Evolutionary conservation across 2,113 vertebrate genomes (phyloP), one percentile per base, ranked within the genome.

Genomic region (Anhinga rufa): DNA sequence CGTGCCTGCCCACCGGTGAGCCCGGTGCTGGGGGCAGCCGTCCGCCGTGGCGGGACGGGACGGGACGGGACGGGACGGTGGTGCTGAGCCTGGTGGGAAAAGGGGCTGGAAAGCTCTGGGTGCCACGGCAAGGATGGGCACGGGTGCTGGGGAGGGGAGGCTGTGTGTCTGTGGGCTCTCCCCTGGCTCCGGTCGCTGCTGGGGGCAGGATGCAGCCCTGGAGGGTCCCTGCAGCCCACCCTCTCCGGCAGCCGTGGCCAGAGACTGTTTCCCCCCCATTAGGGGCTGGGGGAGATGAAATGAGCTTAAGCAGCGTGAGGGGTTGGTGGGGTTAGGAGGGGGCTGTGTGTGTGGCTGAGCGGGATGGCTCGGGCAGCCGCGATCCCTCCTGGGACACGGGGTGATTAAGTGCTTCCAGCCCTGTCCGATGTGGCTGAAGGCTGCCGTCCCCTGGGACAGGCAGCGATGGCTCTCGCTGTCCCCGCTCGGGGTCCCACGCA

Each of bases 1-100:
- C 18, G 19, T 4, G 15, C 2, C 14, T n/a, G 62, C 8, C 38
- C 32, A 1, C 1, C 36, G 12, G 34, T 1, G 26, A 26, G 25
- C 20, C 66, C 32, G 1, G 49, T 11, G 32, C 40, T 2, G 18
- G 49, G 22, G 25, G 6, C 15, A 17, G 49, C n/a, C 10, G n/a
- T 21, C 6, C 6, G 6, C 60, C 6, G 1, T 3, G 12, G 40
- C 11, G 7, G 64, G 38, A 32, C 14, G 57, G 74, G 36, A 9
- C 11, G 57, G 74, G 36, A 9, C 11, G 17, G 52, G 55, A 9
- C 0, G 17, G 36, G 51, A 51, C 16, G 25, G 75, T 10, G 15
- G 14, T 8, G 74, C 60, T 5, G 80, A 69, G 66, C 46, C 16
- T 12, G 7, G 20, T 24, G 87, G 74, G 78, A 36, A 40, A n/a